phyloP scores from a whole-genome alignment of 2,888 invertebrate genomes.

The Eretmocerus hayati region DNA sequence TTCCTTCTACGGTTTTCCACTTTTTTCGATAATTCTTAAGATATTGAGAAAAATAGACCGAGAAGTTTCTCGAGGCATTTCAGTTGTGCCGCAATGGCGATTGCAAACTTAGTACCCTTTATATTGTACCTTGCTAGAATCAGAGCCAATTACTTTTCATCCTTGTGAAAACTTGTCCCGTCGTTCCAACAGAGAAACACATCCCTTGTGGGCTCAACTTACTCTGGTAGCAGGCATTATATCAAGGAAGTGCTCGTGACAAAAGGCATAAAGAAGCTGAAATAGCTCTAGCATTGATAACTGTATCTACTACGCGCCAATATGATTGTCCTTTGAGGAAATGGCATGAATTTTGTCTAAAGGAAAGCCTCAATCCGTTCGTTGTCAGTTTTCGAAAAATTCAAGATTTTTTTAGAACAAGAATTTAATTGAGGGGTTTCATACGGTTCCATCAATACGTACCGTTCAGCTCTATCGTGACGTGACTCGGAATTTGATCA shows the following conservation, averaged over 20 bases:
- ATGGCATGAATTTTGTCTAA: neutral
- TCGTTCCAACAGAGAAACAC: neutral
- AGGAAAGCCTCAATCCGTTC: neutral
- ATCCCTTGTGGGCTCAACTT: neutral
- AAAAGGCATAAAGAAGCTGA: neutral
- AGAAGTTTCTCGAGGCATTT: neutral
- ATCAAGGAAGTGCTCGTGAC: neutral
- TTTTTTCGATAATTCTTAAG: conserved; percentile 7
- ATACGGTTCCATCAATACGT: neutral
- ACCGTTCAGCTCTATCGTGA: conserved; percentile 1
- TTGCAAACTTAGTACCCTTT: conserved; percentile 19
- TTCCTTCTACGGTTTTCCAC: conserved; percentile 13
- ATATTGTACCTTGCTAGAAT: neutral
- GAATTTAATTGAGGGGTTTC: neutral
- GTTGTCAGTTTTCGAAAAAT: neutral
- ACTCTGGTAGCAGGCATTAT: neutral
- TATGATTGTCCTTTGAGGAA: neutral
- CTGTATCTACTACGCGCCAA: neutral
- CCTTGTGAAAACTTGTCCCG: neutral
- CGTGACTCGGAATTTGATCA: too few species aligned
- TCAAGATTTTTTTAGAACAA: neutral
- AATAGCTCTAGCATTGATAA: neutral
- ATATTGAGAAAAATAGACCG: conserved; percentile 13
- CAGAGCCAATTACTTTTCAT: neutral
- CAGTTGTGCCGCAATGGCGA: conserved; percentile 1